Percentiles rank a stretch among this genome's conserved stretches.
Conservation (phyloP, 2,888 invertebrate species). For the Acleris holmiana region DNA sequence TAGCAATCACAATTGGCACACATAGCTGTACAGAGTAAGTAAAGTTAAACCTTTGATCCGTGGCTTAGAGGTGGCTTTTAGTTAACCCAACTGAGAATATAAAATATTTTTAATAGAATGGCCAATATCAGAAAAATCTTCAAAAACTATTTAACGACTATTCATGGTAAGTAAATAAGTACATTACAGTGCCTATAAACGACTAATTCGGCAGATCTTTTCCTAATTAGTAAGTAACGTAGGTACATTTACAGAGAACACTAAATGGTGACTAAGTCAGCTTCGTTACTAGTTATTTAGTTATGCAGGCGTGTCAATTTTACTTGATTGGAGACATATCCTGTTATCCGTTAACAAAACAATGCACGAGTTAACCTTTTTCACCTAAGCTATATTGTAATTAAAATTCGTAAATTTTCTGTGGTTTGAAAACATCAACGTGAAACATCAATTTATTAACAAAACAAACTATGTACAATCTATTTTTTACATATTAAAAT, state of each 20-base stretch:
- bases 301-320: conserved; percentile 35
- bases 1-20: no score
- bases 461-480: conserved; percentile 77
- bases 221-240: conserved; percentile 56
- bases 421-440: conserved; percentile 74
- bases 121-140: conserved; percentile 65
- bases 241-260: conserved; percentile 69
- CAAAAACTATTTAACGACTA: conserved; percentile 65
- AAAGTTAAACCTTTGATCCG: neutral
- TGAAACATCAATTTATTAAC: conserved; percentile 77
- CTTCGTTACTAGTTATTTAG: conserved; percentile 41
- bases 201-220: conserved; percentile 80
- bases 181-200: conserved; percentile 65
- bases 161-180: conserved; percentile 45
- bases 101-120: conserved; percentile 63
- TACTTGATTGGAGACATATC: conserved; percentile 33
- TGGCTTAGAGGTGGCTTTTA: no score
- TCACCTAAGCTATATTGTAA: conserved; percentile 14
- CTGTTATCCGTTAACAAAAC: conserved; percentile 39
- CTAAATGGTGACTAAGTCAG: conserved; percentile 69
- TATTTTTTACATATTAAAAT: conserved; percentile 66
- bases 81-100: conserved; percentile 50
- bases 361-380: neutral
- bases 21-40: neutral
- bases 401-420: conserved; percentile 53